A percentile compares a stretch with the other conserved stretches of the same genome.
Conservation (phyloP, 2,113 vertebrate genomes). For the Mugil cephalus region DNA sequence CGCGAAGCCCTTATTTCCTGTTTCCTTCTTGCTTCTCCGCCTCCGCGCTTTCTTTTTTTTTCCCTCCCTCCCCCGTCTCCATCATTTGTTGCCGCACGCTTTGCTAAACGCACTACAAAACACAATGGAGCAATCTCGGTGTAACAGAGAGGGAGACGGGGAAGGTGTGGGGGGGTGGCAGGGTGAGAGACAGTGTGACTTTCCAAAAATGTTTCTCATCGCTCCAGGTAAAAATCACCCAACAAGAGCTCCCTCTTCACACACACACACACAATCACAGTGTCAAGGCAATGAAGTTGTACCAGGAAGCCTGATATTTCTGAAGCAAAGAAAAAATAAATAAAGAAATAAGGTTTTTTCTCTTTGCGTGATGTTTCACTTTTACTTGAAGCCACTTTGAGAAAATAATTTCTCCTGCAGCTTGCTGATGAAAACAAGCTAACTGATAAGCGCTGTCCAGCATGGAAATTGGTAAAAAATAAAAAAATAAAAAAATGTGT, state of each 20-base stretch:
- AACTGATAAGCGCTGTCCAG: constrained; percentile 42
- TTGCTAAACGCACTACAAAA: background rate
- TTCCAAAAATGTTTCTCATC: constrained; percentile 15
- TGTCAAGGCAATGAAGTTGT: background rate
- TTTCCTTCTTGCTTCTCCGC: background rate
- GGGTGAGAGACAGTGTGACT: constrained; percentile 14
- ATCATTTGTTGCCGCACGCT: background rate
- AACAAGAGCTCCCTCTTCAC: background rate
- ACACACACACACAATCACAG: background rate
- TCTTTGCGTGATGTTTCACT: background rate
- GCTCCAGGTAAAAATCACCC: constrained; percentile 28
- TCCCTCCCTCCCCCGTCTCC: background rate
- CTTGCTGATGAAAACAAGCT: constrained; percentile 33
- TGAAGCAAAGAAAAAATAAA: too few relatives aligned
- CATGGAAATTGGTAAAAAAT: constrained; percentile 58
- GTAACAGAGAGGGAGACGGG: background rate
- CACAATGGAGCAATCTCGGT: background rate
- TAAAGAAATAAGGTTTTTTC: too few relatives aligned
- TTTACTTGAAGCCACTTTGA: constrained; percentile 11
- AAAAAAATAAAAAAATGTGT: too few relatives aligned
- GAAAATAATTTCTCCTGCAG: background rate
- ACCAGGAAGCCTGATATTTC: background rate
- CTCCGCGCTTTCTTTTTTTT: background rate
- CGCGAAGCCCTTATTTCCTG: background rate
- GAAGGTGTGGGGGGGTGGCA: too few relatives aligned